Evolutionary conservation across 2,888 invertebrate genomes (phyloP).

Genomic region (Monopis laevigella): DNA sequence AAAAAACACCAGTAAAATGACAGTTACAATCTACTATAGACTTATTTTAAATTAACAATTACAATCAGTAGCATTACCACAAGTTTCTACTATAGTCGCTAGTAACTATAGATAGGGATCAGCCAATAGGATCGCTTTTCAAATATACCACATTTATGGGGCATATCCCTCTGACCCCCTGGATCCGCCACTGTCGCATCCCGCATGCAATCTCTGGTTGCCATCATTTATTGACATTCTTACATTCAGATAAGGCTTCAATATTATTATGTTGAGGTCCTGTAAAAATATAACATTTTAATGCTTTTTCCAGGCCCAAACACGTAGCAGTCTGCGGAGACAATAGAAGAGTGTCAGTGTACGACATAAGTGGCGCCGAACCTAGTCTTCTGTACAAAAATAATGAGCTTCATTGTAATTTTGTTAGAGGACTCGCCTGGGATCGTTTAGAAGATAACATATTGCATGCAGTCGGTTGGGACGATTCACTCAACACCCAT

Average conservation of each 20-base stretch:
- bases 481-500: constrained; percentile 52
- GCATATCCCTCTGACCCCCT: no score
- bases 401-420: constrained; percentile 45
- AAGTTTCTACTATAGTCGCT: no score
- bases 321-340: constrained; percentile 54
- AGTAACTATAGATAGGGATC: no score
- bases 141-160: no score
- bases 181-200: no score
- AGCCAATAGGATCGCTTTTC: no score
- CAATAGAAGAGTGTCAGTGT: constrained; percentile 49
- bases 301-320: constrained; percentile 33
- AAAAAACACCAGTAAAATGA: no score
- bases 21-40: no score
- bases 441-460: constrained; percentile 33
- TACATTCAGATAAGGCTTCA: not conserved
- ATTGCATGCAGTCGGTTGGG: constrained; percentile 69
- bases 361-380: constrained; percentile 29
- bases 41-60: no score
- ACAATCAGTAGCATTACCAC: no score
- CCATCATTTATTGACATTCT: not conserved
- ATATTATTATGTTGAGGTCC: not conserved
- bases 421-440: constrained; percentile 66
- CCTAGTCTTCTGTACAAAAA: constrained; percentile 37
- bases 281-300: no score
- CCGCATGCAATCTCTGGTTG: no score